These are phyloP conservation scores for Ictalurus furcatus DNA, from an alignment of 2,113 vertebrate genomes.

Conservation along the genomic window DNA sequence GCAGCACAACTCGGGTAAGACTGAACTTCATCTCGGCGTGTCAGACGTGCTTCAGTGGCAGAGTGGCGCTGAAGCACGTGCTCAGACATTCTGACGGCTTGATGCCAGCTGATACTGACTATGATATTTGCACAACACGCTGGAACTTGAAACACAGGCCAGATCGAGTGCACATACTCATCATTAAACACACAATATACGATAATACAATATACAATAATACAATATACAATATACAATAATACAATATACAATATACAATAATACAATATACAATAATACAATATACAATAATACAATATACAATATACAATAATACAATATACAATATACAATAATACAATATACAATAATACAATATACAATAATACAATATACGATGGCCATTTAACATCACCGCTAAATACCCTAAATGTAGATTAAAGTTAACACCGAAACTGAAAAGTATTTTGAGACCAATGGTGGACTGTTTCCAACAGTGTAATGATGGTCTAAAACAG, in stretches of 20 bases:
- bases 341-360: too few relatives aligned
- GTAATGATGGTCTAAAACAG: not conserved
- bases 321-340: too few relatives aligned
- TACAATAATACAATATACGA: not conserved
- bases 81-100: too few relatives aligned
- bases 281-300: not conserved
- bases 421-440: not conserved
- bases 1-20: slow-evolving; percentile 61
- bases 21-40: not conserved
- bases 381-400: not conserved
- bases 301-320: not conserved
- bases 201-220: not conserved
- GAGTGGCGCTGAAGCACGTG: too few relatives aligned
- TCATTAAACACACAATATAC: not conserved
- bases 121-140: too few relatives aligned
- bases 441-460: not conserved
- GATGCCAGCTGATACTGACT: too few relatives aligned
- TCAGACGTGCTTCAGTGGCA: too few relatives aligned
- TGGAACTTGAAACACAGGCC: not conserved
- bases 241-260: too few relatives aligned
- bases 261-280: not conserved
- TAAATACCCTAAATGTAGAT: not conserved
- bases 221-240: not conserved
- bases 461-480: not conserved
- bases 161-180: not conserved